Evolutionary conservation across 2,797 vertebrate genomes (phyloP).

Genomic region (Tadarida brasiliensis): DNA sequence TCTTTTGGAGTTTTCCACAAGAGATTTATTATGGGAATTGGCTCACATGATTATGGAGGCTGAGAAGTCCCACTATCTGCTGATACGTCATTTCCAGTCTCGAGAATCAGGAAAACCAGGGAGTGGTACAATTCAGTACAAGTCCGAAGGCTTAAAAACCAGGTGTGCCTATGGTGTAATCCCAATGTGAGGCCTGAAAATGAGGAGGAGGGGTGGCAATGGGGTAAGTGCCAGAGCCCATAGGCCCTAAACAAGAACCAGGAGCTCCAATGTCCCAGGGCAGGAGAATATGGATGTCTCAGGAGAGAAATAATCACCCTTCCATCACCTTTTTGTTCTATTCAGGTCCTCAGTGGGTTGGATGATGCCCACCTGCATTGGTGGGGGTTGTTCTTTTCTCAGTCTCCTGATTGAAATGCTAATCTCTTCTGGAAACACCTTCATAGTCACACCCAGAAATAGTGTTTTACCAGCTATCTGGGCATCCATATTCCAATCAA

Average conservation of each 20-base stretch:
- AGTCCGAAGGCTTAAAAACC: not conserved
- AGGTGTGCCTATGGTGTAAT: not conserved
- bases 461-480: not conserved
- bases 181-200: not conserved
- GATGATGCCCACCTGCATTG: not conserved
- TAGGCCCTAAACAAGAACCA: not conserved
- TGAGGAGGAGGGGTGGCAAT: not conserved
- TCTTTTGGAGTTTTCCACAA: not conserved
- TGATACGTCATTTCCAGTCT: not conserved
- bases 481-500: not conserved
- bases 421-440: not conserved
- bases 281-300: not conserved
- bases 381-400: not conserved
- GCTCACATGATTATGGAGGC: not conserved
- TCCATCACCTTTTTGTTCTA: not conserved
- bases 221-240: not conserved
- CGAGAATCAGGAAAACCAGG: not conserved
- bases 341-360: not conserved
- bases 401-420: not conserved
- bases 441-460: not conserved
- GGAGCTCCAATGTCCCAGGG: not conserved
- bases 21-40: not conserved
- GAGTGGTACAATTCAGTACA: not conserved
- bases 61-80: not conserved
- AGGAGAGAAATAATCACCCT: not conserved